Evolutionary conservation across 1,140 invertebrate species (phyloP), one percentile per base, ranked within the genome.

Genomic region (Drosophila orena): DNA sequence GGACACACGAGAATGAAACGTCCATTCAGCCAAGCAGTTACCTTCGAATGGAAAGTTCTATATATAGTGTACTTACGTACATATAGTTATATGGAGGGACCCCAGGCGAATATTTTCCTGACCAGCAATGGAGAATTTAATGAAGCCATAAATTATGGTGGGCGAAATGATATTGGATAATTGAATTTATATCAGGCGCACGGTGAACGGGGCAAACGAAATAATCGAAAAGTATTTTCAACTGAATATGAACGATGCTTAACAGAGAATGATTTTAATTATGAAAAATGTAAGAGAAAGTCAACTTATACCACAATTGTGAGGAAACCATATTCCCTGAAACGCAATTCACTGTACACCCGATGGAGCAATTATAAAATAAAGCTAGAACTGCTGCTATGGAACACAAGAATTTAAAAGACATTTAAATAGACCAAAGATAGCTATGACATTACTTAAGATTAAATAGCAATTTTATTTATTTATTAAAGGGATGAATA

Each of bases 141-240:
- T 80, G 66, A 80, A 68, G 77, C 62, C 65, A 84, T 84, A 79
- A 79, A 70, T 60, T 60, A 50, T 72, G 69, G 30, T 55, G 17
- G 54, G 20, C 47, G 52, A 69, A 72, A 72, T 60, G 34, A 60
- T 72, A 72, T 59, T 72, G 66, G 66, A 59, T 72, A 72, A 72
- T 72, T 72, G 47, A 72, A 72, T 40, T 56, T 34, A 70, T 56
- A 47, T 56, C 24, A 15, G 34, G 3, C 14, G 62, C n/a, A 11
- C 30, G 12, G 17, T 30, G 5, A 20, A 11, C 3, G 17, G 17
- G 14, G 17, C 20, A 22, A 10, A 15, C n/a, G 15, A 27, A 50
- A 40, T 40, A 70, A 22, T 50, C 14, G 20, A 47, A 30, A 27
- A 30, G 35, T 20, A 34, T 15, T 54, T 37, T 56, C 6, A 12